Base-by-base conservation (phyloP, 1,140 invertebrate species). In the Anoplophora glabripennis region DNA sequence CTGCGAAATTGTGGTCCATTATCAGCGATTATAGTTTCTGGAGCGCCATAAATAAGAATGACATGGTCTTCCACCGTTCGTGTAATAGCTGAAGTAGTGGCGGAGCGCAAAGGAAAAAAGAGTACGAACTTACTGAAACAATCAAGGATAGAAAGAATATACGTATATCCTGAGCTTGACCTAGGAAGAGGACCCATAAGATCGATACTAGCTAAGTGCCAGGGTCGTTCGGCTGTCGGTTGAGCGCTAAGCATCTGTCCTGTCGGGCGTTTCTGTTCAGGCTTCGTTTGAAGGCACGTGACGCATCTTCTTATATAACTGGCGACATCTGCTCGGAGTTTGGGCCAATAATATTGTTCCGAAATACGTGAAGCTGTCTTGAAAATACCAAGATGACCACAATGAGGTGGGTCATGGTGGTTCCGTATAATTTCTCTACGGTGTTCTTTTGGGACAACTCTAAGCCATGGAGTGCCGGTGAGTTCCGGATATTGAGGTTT, bases 301-400 rank as follows among this genome's bases (percentile, higher is more conserved):
- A 17, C 40, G 45, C 54, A 62, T 40, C 37, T 12, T 18, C 17
- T 3, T 14, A 62, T 17, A 44, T 52, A 57, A 4, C 12, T 47
- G 8, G 59, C 38, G n/a, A 61, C 53, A 36, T 56, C 53, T 3
- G 35, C 11, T 14, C 42, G 18, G 41, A 61, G 17, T 35, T 49
- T 48, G 41, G 59, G 60, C 60, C 60, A 63, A 52, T 53, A 58
- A 58, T 53, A 63, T 35, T 53, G 14, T 2, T 38, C 5, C 28
- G 33, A 46, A 54, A 61, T 7, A 15, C 38, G 17, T 3, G 12
- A 11, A 7, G 35, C 12, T 2, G 59, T 61, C 47, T 71, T 72
- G 14, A 53, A 53, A 4, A 70, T 57, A 1, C 70, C 70, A 1
- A 54, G n/a, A 44, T 67, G 65, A 7, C 63, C 64, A 21, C 55